Conservation (phyloP, 2,113 vertebrate species). For the Nerophis lumbriciformis region DNA sequence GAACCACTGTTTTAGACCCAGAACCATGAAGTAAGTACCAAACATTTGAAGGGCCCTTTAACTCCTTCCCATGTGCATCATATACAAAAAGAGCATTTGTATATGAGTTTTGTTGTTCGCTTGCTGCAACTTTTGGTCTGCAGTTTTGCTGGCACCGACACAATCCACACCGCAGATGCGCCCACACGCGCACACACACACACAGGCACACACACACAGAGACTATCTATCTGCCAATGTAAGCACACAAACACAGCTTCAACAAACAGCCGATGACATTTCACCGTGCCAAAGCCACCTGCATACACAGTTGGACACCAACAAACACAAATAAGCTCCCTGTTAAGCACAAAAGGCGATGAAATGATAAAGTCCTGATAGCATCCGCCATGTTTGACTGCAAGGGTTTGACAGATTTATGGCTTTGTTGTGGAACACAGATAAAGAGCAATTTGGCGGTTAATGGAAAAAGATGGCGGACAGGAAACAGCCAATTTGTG, state of each 20-base stretch:
- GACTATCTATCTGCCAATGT: constrained; percentile 39
- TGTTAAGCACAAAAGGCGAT: constrained; percentile 13
- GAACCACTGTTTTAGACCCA: no score
- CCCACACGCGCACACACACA: constrained; percentile 20
- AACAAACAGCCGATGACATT: constrained; percentile 47
- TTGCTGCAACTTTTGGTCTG: neutral
- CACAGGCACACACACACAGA: constrained; percentile 32
- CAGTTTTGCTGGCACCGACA: constrained; percentile 17
- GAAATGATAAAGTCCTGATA: constrained; percentile 18
- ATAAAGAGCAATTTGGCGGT: neutral
- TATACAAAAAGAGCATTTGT: neutral
- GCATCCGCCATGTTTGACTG: constrained; percentile 19
- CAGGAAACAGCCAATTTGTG: neutral
- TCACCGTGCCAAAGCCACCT: constrained; percentile 40
- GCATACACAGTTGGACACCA: constrained; percentile 38
- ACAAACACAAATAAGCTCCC: constrained; percentile 28
- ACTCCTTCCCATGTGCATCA: no score
- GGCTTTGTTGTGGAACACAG: constrained; percentile 14
- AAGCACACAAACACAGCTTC: constrained; percentile 35
- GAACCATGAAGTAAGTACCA: no score
- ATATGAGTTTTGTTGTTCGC: neutral
- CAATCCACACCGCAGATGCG: constrained; percentile 45
- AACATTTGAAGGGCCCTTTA: no score
- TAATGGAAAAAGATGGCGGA: constrained; percentile 8
- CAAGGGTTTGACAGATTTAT: constrained; percentile 31